Evolutionary conservation across 2,888 invertebrate genomes (phyloP).

Genomic region (Suillia variegata): DNA sequence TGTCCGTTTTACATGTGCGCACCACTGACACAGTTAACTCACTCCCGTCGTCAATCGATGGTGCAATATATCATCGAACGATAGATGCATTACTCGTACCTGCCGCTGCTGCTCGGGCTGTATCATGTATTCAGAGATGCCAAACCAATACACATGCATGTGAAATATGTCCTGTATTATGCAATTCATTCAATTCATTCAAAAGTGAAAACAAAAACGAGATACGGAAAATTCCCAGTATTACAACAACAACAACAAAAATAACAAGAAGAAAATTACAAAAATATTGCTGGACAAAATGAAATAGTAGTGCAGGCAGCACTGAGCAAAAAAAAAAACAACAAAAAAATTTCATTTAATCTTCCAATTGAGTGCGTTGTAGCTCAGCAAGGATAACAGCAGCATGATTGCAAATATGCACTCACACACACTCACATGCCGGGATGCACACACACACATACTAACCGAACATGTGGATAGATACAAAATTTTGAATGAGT

Average conservation of each 20-base stretch:
- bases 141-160: too few relatives aligned
- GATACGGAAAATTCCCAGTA: too few relatives aligned
- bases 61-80: too few relatives aligned
- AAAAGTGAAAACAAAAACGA: too few relatives aligned
- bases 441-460: conserved; percentile 5
- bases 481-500: too few relatives aligned
- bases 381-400: conserved; percentile 12
- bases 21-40: conserved; percentile 1
- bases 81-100: background rate
- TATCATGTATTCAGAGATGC: conserved; percentile 8
- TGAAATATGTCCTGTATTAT: conserved; percentile 50
- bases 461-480: background rate
- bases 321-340: conserved; percentile 6
- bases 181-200: conserved; percentile 51
- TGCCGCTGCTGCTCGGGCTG: background rate
- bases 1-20: too few relatives aligned
- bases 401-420: conserved; percentile 4
- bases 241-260: too few relatives aligned
- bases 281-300: conserved; percentile 33
- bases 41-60: background rate
- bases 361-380: conserved; percentile 49
- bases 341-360: conserved; percentile 39
- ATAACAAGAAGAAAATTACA: too few relatives aligned
- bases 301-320: conserved; percentile 23
- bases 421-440: too few relatives aligned